A percentile compares a stretch with the other conserved stretches of the same genome.
These are phyloP conservation scores for Rhingia campestris DNA, from an alignment of 2,888 invertebrate genomes.

Conservation along the genomic window DNA sequence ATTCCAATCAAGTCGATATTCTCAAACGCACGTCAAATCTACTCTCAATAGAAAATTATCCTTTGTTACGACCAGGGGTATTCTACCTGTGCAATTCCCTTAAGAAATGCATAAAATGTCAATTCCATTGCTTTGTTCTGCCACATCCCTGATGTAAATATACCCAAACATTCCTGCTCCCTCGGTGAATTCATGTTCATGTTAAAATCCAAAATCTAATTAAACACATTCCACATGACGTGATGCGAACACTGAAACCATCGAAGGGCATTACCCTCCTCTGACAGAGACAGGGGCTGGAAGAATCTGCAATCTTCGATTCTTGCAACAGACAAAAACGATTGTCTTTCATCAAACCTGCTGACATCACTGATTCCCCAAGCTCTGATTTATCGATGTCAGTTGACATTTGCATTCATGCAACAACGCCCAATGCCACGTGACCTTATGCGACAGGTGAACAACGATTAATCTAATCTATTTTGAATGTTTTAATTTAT, in stretches of 20 bases:
- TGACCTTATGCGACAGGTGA: slow-evolving; percentile 27
- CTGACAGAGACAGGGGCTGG: background rate
- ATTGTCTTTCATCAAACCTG: slow-evolving; percentile 3
- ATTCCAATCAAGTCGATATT: no score
- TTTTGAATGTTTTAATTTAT: slow-evolving; percentile 42
- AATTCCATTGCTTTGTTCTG: background rate
- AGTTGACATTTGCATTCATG: slow-evolving; percentile 28
- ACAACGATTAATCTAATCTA: slow-evolving; percentile 40
- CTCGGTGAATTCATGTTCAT: no score
- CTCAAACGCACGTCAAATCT: no score
- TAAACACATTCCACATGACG: slow-evolving; percentile 17
- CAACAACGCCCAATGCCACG: slow-evolving; percentile 13
- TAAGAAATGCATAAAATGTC: background rate
- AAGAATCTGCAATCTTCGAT: background rate
- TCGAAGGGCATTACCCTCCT: background rate
- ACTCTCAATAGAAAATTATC: no score
- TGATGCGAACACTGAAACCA: background rate
- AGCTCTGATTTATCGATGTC: slow-evolving; percentile 43
- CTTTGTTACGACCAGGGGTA: background rate
- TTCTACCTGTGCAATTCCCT: background rate
- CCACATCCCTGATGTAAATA: no score
- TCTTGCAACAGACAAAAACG: background rate
- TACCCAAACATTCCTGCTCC: no score
- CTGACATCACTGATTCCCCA: background rate
- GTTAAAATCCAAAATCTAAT: background rate